These are phyloP conservation scores for Vidua macroura DNA, from an alignment of 2,113 vertebrate species.

Conservation along the genomic window DNA sequence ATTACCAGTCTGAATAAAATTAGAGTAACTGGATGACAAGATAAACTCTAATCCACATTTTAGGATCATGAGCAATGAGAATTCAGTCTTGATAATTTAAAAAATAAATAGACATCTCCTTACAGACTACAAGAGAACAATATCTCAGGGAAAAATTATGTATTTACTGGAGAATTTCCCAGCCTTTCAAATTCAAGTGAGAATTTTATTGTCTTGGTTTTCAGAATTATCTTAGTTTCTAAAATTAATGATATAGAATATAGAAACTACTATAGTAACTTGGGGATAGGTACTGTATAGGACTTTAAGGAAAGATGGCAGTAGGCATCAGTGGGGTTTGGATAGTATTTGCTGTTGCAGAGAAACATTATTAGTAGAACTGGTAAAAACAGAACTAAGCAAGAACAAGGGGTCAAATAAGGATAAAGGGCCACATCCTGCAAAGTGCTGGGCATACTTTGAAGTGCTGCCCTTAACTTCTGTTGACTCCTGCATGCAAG, in stretches of 20 bases:
- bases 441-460: background rate
- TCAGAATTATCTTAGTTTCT: background rate
- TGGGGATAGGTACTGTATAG: background rate
- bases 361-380: background rate
- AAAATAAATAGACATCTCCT: background rate
- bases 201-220: background rate
- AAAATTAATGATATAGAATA: background rate
- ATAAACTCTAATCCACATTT: background rate
- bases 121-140: background rate
- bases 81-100: background rate
- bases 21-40: background rate
- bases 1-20: background rate
- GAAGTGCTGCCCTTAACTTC: background rate
- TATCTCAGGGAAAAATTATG: background rate
- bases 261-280: background rate
- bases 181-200: background rate
- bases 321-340: background rate
- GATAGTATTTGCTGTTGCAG: background rate
- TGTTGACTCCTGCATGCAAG: background rate
- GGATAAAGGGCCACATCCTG: constrained; percentile 7
- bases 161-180: background rate
- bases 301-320: background rate
- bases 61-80: background rate
- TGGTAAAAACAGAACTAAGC: background rate
- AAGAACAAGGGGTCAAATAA: background rate